phyloP scores from a whole-genome alignment of 2,888 invertebrate genomes.

The Ecliptopera silaceata region DNA sequence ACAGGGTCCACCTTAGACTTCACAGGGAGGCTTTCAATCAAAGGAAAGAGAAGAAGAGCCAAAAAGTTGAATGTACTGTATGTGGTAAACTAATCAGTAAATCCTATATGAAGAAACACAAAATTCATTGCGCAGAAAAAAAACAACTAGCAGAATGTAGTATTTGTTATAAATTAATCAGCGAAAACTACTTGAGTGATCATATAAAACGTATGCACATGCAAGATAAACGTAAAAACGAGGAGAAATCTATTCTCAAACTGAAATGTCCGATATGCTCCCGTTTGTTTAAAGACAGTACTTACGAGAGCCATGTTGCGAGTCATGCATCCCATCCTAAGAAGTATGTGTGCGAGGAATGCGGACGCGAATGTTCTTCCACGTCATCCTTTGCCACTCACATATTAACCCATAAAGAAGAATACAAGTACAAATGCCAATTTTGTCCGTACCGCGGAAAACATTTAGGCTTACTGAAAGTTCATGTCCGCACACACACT shows the following conservation, averaged over 20 bases:
- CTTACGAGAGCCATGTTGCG: slow-evolving; percentile 40
- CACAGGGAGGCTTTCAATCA: slow-evolving; percentile 39
- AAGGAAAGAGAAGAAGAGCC: slow-evolving; percentile 24
- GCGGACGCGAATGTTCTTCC: slow-evolving; percentile 47
- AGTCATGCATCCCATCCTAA: slow-evolving; percentile 35
- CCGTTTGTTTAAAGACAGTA: slow-evolving; percentile 31
- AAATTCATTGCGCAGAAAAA: slow-evolving; percentile 36
- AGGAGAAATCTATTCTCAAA: neutral
- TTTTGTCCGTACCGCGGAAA: slow-evolving; percentile 53
- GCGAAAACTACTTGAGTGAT: slow-evolving; percentile 30
- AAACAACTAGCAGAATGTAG: slow-evolving; percentile 34
- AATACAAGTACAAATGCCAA: slow-evolving; percentile 50
- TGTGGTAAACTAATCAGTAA: slow-evolving; percentile 42
- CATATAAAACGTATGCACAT: slow-evolving; percentile 38
- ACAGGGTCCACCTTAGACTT: slow-evolving; percentile 36
- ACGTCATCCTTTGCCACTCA: slow-evolving; percentile 47
- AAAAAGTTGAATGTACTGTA: slow-evolving; percentile 44
- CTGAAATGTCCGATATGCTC: slow-evolving; percentile 42
- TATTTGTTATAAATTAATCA: slow-evolving; percentile 38
- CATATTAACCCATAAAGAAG: slow-evolving; percentile 44
- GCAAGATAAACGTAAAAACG: neutral
- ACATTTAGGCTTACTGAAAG: slow-evolving; percentile 46
- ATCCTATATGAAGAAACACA: slow-evolving; percentile 41
- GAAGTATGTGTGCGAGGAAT: slow-evolving; percentile 50
- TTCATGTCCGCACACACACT: slow-evolving; percentile 52